These are phyloP conservation scores for Brachyopa scutellaris DNA, from an alignment of 2,888 invertebrate genomes.

Conservation along the genomic window DNA sequence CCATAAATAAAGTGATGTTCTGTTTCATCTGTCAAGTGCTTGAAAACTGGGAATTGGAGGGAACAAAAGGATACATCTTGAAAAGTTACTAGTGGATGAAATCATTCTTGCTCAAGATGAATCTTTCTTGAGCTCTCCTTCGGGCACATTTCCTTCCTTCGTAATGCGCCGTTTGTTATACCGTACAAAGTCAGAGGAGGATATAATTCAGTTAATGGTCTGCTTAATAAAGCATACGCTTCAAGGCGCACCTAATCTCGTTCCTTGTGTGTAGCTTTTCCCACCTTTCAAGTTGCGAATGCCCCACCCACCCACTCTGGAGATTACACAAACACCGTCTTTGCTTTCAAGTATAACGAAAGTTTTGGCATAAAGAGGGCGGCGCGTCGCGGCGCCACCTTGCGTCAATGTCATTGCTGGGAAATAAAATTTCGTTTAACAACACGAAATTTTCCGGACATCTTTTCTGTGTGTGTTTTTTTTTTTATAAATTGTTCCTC, in stretches of 20 bases:
- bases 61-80: not conserved
- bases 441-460: not conserved
- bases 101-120: constrained; percentile 12
- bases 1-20: constrained; percentile 16
- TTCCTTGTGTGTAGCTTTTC: constrained; percentile 9
- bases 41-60: not conserved
- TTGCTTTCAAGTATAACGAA: not conserved
- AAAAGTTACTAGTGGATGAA: not conserved
- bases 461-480: not conserved
- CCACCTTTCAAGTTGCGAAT: not conserved
- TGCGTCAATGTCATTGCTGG: constrained; percentile 19
- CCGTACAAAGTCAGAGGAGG: constrained; percentile 27
- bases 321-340: constrained; percentile 6
- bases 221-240: constrained; percentile 52
- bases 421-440: constrained; percentile 21
- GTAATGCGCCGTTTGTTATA: not conserved
- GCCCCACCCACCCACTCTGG: not conserved
- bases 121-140: not conserved
- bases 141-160: constrained; percentile 12
- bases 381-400: not conserved
- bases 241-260: constrained; percentile 18
- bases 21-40: constrained; percentile 31
- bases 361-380: not conserved
- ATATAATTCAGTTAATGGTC: constrained; percentile 52
- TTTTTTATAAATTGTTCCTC: constrained; percentile 16